A percentile compares a stretch with the other conserved stretches of the same genome.
phyloP scores from a whole-genome alignment of 1,140 invertebrate genomes.

The Drosophila sp. region DNA sequence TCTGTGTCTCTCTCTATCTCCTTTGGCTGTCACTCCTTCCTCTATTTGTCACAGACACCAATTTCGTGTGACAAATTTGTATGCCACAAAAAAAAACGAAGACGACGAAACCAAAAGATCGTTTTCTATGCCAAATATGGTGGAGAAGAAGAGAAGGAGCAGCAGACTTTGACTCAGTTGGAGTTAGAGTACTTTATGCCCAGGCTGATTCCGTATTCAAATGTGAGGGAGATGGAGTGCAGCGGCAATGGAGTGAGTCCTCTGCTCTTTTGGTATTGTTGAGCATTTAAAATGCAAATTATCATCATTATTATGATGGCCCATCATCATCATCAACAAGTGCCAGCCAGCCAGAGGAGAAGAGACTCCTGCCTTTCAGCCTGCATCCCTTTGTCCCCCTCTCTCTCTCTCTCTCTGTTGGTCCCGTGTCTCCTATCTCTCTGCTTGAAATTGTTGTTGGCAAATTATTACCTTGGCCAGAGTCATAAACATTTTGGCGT shows the following conservation, averaged over 20 bases:
- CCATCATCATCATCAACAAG: conserved; percentile 53
- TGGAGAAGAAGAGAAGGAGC: conserved; percentile 13
- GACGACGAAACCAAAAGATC: conserved; percentile 20
- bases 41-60: conserved; percentile 80
- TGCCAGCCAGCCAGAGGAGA: conserved; percentile 32
- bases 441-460: conserved; percentile 60
- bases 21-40: conserved; percentile 31
- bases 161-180: conserved; percentile 28
- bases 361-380: conserved; percentile 45
- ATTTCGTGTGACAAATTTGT: conserved; percentile 81
- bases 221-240: conserved; percentile 47
- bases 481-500: conserved; percentile 76
- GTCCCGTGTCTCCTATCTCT: conserved; percentile 20
- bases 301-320: conserved; percentile 78
- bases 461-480: conserved; percentile 76
- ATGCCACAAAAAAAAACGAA: conserved; percentile 45
- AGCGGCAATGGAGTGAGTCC: conserved; percentile 2
- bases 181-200: conserved; percentile 66
- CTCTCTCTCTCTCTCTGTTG: no score
- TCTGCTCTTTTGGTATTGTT: conserved; percentile 63
- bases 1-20: conserved; percentile 3
- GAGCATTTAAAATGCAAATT: conserved; percentile 82
- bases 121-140: conserved; percentile 72
- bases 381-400: not conserved
- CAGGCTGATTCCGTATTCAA: conserved; percentile 61